Evolutionary conservation across 53 echinoderm and acorn worm species (phyloP).

Genomic region (Glandiceps talaboti): DNA sequence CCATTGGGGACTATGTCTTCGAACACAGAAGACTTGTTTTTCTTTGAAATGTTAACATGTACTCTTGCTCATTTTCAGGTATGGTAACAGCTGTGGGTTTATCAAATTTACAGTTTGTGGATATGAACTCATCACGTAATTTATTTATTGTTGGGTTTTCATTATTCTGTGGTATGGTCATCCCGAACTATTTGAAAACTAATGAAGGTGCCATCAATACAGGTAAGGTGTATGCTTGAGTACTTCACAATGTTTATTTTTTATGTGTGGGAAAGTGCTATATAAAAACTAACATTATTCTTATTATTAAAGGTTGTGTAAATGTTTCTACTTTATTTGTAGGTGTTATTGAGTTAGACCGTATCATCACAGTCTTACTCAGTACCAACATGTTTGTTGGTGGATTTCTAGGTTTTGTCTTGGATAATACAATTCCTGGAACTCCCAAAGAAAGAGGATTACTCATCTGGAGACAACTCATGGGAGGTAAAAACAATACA

Average conservation of each 20-base stretch:
- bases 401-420: slow-evolving; percentile 53
- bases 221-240: no score
- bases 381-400: slow-evolving; percentile 91
- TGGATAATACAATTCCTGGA: slow-evolving; percentile 94
- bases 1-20: no score
- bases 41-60: no score
- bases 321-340: no score
- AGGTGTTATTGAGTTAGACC: slow-evolving; percentile 45
- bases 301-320: no score
- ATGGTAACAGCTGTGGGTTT: slow-evolving; percentile 88
- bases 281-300: no score
- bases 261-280: no score
- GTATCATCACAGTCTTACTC: slow-evolving; percentile 52
- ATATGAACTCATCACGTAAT: slow-evolving; percentile 74
- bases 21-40: no score
- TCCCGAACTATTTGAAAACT: slow-evolving; percentile 42
- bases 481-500: background rate
- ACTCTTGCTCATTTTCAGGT: slow-evolving; percentile 29
- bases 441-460: background rate
- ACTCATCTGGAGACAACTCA: background rate
- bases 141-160: slow-evolving; percentile 81
- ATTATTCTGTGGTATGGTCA: slow-evolving; percentile 57
- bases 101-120: slow-evolving; percentile 86
- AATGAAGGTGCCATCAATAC: slow-evolving; percentile 36
- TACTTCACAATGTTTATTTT: no score